phyloP scores from a whole-genome alignment of 2,113 vertebrate genomes.

The Casuarius casuarius region DNA sequence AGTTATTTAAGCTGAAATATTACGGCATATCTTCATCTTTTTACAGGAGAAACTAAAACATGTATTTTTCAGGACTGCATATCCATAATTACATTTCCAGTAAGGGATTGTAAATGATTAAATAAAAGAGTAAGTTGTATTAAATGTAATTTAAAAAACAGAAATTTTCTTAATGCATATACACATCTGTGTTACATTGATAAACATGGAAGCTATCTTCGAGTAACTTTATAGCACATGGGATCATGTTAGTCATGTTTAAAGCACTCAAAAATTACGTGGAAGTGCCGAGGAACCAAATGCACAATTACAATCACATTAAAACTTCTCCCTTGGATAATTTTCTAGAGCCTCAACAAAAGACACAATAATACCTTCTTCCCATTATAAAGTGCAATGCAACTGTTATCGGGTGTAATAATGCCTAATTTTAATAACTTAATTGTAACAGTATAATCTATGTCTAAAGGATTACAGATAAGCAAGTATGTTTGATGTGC shows the following conservation, averaged over 20 bases:
- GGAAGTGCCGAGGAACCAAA: slow-evolving; percentile 15
- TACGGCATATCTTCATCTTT: neutral
- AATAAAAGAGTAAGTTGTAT: slow-evolving; percentile 6
- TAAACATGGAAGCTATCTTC: neutral
- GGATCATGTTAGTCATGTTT: neutral
- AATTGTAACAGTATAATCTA: neutral
- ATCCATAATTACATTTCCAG: neutral
- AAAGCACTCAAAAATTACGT: slow-evolving; percentile 9
- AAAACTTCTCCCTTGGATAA: slow-evolving; percentile 21
- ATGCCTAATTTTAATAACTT: slow-evolving; percentile 10
- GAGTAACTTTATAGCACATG: neutral
- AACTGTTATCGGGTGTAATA: neutral
- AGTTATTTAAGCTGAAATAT: neutral
- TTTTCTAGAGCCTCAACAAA: neutral
- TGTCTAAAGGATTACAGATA: neutral
- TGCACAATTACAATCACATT: slow-evolving; percentile 24
- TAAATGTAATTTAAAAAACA: neutral
- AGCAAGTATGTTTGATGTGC: neutral
- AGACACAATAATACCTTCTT: neutral
- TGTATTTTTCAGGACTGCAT: neutral
- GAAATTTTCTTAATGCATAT: neutral
- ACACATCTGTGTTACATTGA: neutral
- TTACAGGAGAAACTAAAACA: neutral
- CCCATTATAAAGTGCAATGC: neutral
- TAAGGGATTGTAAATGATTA: neutral